Percentiles rank a stretch among this genome's conserved stretches.
These are phyloP conservation scores for Sceloporus undulatus DNA, from an alignment of 2,113 vertebrate genomes.

Conservation along the genomic window DNA sequence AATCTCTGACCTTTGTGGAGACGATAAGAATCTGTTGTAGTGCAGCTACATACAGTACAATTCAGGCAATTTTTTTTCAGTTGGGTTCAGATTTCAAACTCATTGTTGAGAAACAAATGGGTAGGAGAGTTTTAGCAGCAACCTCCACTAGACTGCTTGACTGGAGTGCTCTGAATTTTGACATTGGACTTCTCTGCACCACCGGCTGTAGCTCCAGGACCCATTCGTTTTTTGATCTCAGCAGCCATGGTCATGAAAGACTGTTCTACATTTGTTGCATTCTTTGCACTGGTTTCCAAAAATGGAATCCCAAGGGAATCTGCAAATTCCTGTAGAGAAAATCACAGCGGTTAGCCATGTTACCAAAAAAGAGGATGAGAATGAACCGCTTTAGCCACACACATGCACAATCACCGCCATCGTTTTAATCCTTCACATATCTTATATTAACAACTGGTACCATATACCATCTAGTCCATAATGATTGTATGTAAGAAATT, in stretches of 20 bases:
- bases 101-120: slow-evolving; percentile 83
- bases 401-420: neutral
- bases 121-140: slow-evolving; percentile 89
- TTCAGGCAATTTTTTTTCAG: slow-evolving; percentile 89
- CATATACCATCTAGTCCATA: neutral
- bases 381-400: neutral
- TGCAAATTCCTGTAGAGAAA: slow-evolving; percentile 89
- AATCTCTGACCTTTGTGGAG: slow-evolving; percentile 91
- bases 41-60: slow-evolving; percentile 99
- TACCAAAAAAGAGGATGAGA: neutral
- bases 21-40: slow-evolving; percentile 92
- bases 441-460: neutral
- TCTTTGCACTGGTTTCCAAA: slow-evolving; percentile 98
- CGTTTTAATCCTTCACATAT: neutral
- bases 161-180: slow-evolving; percentile 98
- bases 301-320: slow-evolving; percentile 96
- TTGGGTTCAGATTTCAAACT: slow-evolving; percentile 88
- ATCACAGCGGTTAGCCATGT: neutral
- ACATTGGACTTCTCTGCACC: slow-evolving; percentile 94
- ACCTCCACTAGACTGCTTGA: slow-evolving; percentile 94
- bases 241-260: slow-evolving; percentile 99
- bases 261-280: slow-evolving; percentile 98
- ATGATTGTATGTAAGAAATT: neutral
- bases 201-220: slow-evolving; percentile 91
- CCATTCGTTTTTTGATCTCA: slow-evolving; percentile 98